phyloP scores from a whole-genome alignment of 2,113 vertebrate genomes.

The Bungarus multicinctus region DNA sequence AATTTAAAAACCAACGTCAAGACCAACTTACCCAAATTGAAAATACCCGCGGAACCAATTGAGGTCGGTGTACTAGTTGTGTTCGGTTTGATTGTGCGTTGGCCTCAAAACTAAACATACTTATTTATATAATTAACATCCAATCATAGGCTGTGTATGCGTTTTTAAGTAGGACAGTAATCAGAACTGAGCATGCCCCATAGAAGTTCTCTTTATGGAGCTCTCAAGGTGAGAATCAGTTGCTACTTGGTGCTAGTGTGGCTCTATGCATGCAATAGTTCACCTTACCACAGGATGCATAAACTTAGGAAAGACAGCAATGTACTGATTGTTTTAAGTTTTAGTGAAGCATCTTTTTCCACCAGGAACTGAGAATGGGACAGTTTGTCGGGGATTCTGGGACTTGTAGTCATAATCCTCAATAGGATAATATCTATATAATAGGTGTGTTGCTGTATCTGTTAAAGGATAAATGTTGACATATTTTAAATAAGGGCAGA shows the following conservation, averaged over 20 bases:
- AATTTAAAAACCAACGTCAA: slow-evolving; percentile 75
- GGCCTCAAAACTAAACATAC: background rate
- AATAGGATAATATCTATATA: background rate
- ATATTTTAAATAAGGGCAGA: background rate
- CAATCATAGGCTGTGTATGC: background rate
- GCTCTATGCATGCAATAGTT: background rate
- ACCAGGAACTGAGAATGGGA: background rate
- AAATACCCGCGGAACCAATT: slow-evolving; percentile 72
- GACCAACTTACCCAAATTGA: slow-evolving; percentile 74
- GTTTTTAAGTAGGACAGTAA: background rate
- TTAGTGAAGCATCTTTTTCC: background rate
- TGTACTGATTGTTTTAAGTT: background rate
- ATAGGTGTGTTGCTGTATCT: background rate
- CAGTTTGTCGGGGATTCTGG: background rate
- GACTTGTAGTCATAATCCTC: background rate
- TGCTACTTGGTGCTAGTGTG: background rate
- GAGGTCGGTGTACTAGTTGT: slow-evolving; percentile 75
- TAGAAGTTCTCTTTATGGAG: background rate
- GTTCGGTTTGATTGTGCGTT: background rate
- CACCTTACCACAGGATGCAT: background rate
- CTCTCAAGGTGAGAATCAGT: background rate
- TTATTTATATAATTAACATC: background rate
- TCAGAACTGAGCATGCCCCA: background rate
- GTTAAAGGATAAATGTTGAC: background rate
- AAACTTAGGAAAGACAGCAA: background rate